phyloP scores from a whole-genome alignment of 35 echinoderm and acorn worm species.

The Lytechinus variegatus region DNA sequence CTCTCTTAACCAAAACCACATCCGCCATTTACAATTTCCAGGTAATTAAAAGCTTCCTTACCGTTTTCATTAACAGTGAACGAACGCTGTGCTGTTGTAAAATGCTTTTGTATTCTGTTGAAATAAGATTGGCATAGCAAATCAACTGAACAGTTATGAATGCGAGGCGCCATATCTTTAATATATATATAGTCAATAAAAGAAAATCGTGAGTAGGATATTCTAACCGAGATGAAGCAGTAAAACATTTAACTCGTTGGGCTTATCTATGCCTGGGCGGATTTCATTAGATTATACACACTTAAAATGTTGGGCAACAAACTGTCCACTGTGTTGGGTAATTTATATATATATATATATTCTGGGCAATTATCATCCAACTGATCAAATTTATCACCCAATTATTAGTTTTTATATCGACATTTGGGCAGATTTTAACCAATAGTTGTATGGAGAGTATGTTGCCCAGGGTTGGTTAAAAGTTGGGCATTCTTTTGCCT shows the following conservation, averaged over 20 bases:
- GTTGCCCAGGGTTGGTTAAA: too few species aligned
- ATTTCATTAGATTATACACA: neutral
- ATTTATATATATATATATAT: too few species aligned
- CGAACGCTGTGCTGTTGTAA: neutral
- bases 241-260: neutral
- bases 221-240: neutral
- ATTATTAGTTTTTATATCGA: too few species aligned
- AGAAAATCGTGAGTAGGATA: neutral
- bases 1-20: neutral
- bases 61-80: neutral
- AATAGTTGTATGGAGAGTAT: too few species aligned
- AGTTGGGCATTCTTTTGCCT: too few species aligned
- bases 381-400: too few species aligned
- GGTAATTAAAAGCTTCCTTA: neutral
- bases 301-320: too few species aligned
- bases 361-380: too few species aligned
- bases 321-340: too few species aligned
- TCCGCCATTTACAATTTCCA: neutral
- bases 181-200: neutral
- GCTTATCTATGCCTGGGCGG: neutral
- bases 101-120: neutral
- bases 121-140: neutral
- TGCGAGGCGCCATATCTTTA: neutral
- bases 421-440: too few species aligned
- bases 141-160: neutral